Conservation (phyloP, 2,113 vertebrate species). For the Falcunculus frontatus region DNA sequence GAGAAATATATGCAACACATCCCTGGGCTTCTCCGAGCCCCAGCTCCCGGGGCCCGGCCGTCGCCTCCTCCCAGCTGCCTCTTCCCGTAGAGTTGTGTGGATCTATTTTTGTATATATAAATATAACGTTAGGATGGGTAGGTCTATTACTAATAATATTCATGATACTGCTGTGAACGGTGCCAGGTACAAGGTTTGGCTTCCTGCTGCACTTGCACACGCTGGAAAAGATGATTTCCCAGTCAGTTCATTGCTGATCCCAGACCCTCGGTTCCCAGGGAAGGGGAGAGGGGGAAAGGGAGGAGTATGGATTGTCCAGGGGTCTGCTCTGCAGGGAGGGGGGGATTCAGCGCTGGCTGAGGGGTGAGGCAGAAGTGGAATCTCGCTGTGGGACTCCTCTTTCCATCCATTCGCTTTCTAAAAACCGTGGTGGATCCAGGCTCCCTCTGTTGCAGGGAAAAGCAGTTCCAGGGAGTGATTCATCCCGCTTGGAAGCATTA, state of each 20-base stretch:
- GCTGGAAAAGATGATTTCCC: slow-evolving; percentile 32
- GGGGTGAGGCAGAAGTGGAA: background rate
- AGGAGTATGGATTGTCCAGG: background rate
- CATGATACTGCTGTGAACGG: slow-evolving; percentile 66
- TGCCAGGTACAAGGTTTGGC: slow-evolving; percentile 69
- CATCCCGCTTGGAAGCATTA: background rate
- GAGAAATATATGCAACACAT: slow-evolving; percentile 14
- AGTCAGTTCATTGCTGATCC: slow-evolving; percentile 26
- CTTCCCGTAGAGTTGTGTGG: slow-evolving; percentile 66
- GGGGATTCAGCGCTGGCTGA: background rate
- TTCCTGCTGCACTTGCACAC: slow-evolving; percentile 58
- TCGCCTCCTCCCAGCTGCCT: background rate
- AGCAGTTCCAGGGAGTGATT: background rate
- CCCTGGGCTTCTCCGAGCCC: slow-evolving; percentile 6
- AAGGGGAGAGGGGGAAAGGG: background rate
- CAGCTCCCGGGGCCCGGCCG: background rate
- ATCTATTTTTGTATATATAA: slow-evolving; percentile 78
- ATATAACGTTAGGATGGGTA: slow-evolving; percentile 61
- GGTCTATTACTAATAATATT: slow-evolving; percentile 56
- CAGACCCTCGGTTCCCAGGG: background rate
- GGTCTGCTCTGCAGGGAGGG: background rate
- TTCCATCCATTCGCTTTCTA: background rate
- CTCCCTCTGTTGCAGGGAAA: background rate
- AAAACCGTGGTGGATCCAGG: background rate
- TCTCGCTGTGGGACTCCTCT: background rate